Conservation (phyloP, 1,140 invertebrate genomes). For the Diorhabda sublineata region DNA sequence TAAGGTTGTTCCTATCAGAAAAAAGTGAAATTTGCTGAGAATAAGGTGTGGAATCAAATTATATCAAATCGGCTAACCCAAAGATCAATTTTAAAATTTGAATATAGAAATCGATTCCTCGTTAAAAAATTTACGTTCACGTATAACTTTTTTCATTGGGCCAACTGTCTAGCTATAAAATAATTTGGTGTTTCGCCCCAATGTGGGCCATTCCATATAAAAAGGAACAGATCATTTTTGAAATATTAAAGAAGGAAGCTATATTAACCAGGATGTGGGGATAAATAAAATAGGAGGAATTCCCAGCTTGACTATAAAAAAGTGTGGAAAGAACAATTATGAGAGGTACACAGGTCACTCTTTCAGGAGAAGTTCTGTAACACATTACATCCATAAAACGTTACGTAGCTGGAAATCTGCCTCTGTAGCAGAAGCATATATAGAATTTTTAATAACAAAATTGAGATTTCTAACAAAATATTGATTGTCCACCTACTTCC, state of each 20-base stretch:
- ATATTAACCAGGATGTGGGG: constrained; percentile 6
- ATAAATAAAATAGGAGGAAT: constrained; percentile 13
- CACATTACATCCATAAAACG: neutral
- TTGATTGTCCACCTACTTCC: neutral
- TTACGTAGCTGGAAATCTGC: neutral
- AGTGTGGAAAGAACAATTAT: neutral
- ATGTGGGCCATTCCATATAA: no score
- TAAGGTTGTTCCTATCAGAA: no score
- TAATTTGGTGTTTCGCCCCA: no score
- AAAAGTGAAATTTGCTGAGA: no score
- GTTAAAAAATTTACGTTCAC: no score
- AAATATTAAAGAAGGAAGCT: neutral
- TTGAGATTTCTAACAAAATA: constrained; percentile 9
- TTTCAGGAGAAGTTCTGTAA: constrained; percentile 5
- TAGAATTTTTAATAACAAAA: constrained; percentile 8
- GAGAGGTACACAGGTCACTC: neutral
- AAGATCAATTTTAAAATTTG: no score
- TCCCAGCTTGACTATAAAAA: neutral
- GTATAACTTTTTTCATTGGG: no score
- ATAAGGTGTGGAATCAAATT: no score
- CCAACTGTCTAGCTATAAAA: no score
- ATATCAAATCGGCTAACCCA: no score
- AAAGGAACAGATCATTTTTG: no score
- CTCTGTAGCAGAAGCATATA: constrained; percentile 5
- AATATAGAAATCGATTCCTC: no score